phyloP scores from a whole-genome alignment of 2,888 invertebrate genomes.

The Sthenelais limicola region DNA sequence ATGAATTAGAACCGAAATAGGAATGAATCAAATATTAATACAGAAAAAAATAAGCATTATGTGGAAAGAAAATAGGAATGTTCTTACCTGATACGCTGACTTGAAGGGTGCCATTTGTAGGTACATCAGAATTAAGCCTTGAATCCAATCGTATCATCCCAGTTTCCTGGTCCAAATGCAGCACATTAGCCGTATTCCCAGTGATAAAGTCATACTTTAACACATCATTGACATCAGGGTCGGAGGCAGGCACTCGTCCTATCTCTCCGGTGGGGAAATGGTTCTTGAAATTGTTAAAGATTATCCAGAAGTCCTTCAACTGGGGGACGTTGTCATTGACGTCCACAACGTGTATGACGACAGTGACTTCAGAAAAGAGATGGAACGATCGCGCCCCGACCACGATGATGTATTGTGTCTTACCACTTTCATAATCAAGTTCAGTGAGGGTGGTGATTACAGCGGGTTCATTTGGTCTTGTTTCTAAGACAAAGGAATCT shows the following conservation, averaged over 20 bases:
- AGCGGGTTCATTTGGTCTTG: constrained; percentile 77
- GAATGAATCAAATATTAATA: not conserved
- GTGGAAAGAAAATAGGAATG: not conserved
- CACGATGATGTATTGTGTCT: constrained; percentile 89
- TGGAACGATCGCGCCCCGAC: constrained; percentile 93
- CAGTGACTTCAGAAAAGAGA: constrained; percentile 88
- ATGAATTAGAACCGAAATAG: too few relatives aligned
- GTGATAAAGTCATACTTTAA: constrained; percentile 87
- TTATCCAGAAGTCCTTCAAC: constrained; percentile 90
- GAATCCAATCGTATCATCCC: constrained; percentile 91
- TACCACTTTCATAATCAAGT: constrained; percentile 94
- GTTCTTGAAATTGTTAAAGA: constrained; percentile 95
- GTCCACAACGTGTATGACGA: constrained; percentile 91
- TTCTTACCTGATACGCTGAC: constrained; percentile 85
- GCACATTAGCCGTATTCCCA: constrained; percentile 93
- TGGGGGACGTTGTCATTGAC: constrained; percentile 94
- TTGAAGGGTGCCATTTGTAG: constrained; percentile 93
- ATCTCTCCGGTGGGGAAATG: constrained; percentile 94
- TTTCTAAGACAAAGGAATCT: constrained; percentile 72
- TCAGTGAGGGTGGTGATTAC: constrained; percentile 91
- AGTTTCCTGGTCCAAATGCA: constrained; percentile 85
- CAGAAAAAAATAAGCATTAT: not conserved
- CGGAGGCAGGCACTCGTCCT: constrained; percentile 92
- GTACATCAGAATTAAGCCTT: constrained; percentile 94
- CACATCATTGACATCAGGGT: constrained; percentile 86